These are phyloP conservation scores for Chascanopsetta lugubris DNA, from an alignment of 2,113 vertebrate species.

Conservation along the genomic window DNA sequence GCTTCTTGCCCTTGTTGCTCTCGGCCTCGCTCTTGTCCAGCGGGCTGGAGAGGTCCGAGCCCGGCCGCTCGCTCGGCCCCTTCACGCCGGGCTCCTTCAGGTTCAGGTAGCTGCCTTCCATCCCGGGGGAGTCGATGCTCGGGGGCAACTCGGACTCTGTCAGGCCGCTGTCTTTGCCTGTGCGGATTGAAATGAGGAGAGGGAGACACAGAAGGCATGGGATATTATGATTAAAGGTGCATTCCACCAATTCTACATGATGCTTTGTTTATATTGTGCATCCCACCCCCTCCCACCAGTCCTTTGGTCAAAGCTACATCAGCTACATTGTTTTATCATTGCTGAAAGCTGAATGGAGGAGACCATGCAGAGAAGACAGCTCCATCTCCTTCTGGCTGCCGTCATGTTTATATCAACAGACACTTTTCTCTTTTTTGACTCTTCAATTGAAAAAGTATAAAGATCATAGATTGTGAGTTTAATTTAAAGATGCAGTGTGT, in stretches of 20 bases:
- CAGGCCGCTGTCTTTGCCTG: slow-evolving; percentile 89
- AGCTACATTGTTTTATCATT: too few species aligned
- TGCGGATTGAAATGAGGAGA: slow-evolving; percentile 2
- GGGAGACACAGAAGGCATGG: neutral
- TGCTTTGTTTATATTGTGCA: neutral
- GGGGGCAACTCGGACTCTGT: slow-evolving; percentile 87
- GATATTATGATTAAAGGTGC: neutral
- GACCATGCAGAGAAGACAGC: too few species aligned
- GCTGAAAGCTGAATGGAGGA: too few species aligned
- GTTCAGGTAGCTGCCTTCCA: slow-evolving; percentile 94
- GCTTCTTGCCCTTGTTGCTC: slow-evolving; percentile 96
- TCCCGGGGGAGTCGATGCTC: slow-evolving; percentile 85
- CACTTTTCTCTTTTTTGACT: too few species aligned
- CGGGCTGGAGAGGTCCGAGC: slow-evolving; percentile 86
- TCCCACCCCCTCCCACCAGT: too few species aligned
- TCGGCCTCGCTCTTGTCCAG: slow-evolving; percentile 91
- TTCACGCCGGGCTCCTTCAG: slow-evolving; percentile 89
- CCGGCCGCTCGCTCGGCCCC: slow-evolving; percentile 83
- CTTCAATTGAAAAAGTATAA: too few species aligned
- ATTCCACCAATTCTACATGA: neutral
- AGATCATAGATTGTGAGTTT: too few species aligned
- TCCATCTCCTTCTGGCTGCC: too few species aligned
- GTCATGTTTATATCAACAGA: too few species aligned
- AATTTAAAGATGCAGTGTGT: too few species aligned
- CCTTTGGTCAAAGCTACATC: too few species aligned